Percentiles rank a stretch among this genome's conserved stretches.
Evolutionary conservation across 2,888 invertebrate species (phyloP).

Genomic region (Scaptodrosophila latifasciaeformis): DNA sequence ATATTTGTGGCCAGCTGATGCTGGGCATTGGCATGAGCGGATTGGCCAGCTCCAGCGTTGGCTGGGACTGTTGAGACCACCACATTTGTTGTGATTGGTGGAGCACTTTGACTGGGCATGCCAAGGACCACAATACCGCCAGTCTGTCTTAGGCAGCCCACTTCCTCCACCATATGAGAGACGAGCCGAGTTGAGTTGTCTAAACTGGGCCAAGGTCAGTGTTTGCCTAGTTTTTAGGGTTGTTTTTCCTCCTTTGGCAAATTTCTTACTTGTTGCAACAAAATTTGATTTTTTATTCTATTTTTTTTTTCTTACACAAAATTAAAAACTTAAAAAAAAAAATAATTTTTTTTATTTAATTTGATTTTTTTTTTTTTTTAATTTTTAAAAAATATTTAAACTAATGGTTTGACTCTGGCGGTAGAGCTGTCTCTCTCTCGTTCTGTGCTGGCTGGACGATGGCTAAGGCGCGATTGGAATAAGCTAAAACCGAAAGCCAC

Average conservation of each 20-base stretch:
- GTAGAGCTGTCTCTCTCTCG: constrained; percentile 9
- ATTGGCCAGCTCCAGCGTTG: constrained; percentile 26
- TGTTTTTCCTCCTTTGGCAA: not conserved
- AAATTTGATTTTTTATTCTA: constrained; percentile 10
- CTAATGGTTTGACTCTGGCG: not conserved
- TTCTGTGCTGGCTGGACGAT: constrained; percentile 42
- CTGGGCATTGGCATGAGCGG: constrained; percentile 10
- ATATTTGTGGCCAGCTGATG: constrained; percentile 40
- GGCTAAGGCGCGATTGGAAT: constrained; percentile 57
- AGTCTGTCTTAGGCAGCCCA: constrained; percentile 58
- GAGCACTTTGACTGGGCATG: constrained; percentile 47
- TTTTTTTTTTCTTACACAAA: not conserved
- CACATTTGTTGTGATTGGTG: constrained; percentile 16
- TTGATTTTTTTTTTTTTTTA: not conserved
- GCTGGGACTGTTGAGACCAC: constrained; percentile 18
- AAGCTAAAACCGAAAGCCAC: no score
- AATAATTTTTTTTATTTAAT: constrained; percentile 9
- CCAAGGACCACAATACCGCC: constrained; percentile 38
- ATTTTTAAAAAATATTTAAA: not conserved
- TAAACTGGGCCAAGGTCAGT: constrained; percentile 48
- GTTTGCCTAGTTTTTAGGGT: not conserved
- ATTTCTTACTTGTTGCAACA: constrained; percentile 9
- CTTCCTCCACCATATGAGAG: constrained; percentile 58
- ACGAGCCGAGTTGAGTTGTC: constrained; percentile 9
- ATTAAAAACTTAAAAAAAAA: not conserved